phyloP scores from a whole-genome alignment of 2,113 vertebrate genomes.

The Fulica atra region DNA sequence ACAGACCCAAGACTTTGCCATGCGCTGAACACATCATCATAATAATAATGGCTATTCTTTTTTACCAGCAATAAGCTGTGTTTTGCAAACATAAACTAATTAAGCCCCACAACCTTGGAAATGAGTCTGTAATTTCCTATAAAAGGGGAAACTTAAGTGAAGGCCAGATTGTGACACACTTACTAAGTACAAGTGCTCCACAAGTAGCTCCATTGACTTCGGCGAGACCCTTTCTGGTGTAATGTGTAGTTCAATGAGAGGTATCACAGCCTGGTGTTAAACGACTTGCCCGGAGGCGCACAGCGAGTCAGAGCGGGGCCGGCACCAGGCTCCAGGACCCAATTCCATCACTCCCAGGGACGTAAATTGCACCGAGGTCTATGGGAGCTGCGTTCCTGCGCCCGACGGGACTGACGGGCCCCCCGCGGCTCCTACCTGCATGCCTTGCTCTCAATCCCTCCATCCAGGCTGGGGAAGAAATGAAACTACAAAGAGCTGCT shows the following conservation, averaged over 20 bases:
- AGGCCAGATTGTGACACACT: conserved; percentile 71
- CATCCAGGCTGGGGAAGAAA: not conserved
- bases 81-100: conserved; percentile 71
- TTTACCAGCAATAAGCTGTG: conserved; percentile 49
- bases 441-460: not conserved
- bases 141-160: conserved; percentile 36
- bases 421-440: not conserved
- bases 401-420: not conserved
- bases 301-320: not conserved
- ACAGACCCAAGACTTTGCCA: conserved; percentile 46
- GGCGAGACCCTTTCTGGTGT: conserved; percentile 12
- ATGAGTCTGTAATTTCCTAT: conserved; percentile 61
- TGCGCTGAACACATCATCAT: conserved; percentile 48
- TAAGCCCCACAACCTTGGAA: conserved; percentile 63
- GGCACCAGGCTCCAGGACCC: not conserved
- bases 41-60: conserved; percentile 49
- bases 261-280: conserved; percentile 62
- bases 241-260: conserved; percentile 63
- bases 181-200: conserved; percentile 49
- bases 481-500: not conserved
- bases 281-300: conserved; percentile 4
- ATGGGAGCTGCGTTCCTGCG: not conserved
- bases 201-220: conserved; percentile 68
- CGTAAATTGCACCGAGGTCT: not conserved
- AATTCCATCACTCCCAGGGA: conserved; percentile 43